Evolutionary conservation across 2,888 invertebrate species (phyloP).

Genomic region (Lordiphosa fenestrarum): DNA sequence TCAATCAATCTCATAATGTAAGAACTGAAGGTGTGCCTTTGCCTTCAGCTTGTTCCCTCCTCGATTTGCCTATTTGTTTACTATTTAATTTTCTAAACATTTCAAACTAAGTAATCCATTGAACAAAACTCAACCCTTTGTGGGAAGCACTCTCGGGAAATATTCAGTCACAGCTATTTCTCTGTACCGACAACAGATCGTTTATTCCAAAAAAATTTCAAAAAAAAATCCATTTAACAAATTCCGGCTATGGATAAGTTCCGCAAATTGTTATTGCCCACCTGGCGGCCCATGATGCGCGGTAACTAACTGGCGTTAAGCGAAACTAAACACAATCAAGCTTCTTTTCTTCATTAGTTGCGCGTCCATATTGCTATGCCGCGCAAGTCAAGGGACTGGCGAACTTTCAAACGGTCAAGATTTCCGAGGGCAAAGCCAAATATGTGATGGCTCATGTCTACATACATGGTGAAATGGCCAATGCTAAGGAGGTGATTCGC

Average conservation of each 20-base stretch:
- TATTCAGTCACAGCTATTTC: background rate
- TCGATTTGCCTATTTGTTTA: too few species aligned
- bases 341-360: slow-evolving; percentile 11
- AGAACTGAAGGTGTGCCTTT: too few species aligned
- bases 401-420: slow-evolving; percentile 31
- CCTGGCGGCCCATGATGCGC: slow-evolving; percentile 26
- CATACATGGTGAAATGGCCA: slow-evolving; percentile 40
- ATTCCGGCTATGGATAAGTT: slow-evolving; percentile 33
- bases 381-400: slow-evolving; percentile 15
- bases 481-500: slow-evolving; percentile 44
- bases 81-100: too few species aligned
- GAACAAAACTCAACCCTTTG: too few species aligned
- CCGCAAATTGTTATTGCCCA: slow-evolving; percentile 26
- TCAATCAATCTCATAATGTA: too few species aligned
- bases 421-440: slow-evolving; percentile 44
- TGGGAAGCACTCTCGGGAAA: too few species aligned
- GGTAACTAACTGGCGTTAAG: slow-evolving; percentile 17
- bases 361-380: slow-evolving; percentile 24
- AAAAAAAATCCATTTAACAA: background rate
- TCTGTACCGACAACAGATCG: background rate
- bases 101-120: too few species aligned
- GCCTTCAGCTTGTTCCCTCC: too few species aligned
- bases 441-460: slow-evolving; percentile 53
- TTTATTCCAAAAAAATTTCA: background rate
- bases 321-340: background rate